These are phyloP conservation scores for Parazoanthus atlanticus DNA, from an alignment of 92 coral and sea anemone species.

Conservation along the genomic window DNA sequence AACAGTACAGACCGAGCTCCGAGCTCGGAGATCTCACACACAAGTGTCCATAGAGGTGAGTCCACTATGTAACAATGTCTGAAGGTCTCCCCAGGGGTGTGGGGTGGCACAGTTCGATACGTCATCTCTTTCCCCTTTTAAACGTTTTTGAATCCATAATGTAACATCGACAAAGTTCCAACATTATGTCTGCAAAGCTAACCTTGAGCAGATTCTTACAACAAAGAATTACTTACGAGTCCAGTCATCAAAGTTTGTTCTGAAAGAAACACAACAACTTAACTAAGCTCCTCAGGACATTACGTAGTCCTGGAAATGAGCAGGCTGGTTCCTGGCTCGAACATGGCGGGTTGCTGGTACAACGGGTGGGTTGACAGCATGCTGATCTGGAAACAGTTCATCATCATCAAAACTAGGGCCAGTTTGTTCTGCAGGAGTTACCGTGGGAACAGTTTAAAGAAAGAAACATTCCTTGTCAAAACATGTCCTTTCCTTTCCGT, in stretches of 20 bases:
- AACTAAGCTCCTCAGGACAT: neutral
- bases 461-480: neutral
- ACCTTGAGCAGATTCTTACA: neutral
- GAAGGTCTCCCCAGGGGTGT: neutral
- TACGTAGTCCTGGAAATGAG: neutral
- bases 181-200: neutral
- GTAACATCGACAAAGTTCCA: neutral
- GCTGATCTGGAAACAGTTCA: neutral
- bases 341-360: neutral
- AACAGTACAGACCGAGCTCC: too few relatives aligned
- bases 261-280: neutral
- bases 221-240: neutral
- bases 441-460: neutral
- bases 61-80: neutral
- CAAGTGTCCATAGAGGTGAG: neutral
- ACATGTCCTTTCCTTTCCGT: neutral
- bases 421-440: neutral
- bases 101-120: neutral
- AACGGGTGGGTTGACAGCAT: neutral
- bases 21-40: too few relatives aligned
- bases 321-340: constrained; percentile 11
- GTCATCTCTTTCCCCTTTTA: neutral
- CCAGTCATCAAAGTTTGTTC: neutral
- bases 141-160: neutral
- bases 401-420: neutral